Percentiles rank a stretch among this genome's conserved stretches.
These are phyloP conservation scores for Buphagus erythrorhynchus DNA, from an alignment of 2,797 vertebrate species.

Conservation along the genomic window DNA sequence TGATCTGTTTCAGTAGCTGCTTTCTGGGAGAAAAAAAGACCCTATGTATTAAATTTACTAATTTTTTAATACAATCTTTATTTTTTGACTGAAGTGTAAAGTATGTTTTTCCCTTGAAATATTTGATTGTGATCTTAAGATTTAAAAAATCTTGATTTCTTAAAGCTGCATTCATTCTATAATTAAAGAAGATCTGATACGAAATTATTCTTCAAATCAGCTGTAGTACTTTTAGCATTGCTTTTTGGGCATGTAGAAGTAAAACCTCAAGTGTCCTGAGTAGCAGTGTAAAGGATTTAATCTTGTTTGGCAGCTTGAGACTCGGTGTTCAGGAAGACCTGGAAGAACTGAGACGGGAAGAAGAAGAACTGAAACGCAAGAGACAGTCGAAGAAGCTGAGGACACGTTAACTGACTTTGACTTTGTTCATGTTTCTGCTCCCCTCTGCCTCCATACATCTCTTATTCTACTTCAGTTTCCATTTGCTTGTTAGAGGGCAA, in stretches of 20 bases:
- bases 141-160: background rate
- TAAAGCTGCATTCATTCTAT: background rate
- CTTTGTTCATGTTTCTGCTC: constrained; percentile 43
- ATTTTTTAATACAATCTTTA: background rate
- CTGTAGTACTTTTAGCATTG: background rate
- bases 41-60: background rate
- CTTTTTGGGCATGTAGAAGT: background rate
- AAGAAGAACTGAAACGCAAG: constrained; percentile 83
- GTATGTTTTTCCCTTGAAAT: background rate
- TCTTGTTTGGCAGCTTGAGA: constrained; percentile 80
- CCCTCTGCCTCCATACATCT: constrained; percentile 56
- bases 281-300: constrained; percentile 2
- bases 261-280: background rate
- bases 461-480: constrained; percentile 67
- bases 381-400: constrained; percentile 77
- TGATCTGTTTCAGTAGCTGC: background rate
- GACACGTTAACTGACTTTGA: constrained; percentile 68
- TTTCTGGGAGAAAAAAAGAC: background rate
- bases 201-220: background rate
- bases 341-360: constrained; percentile 88
- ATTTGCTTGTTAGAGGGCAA: constrained; percentile 75
- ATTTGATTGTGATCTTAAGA: background rate
- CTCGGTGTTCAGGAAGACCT: constrained; percentile 90
- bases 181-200: background rate
- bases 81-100: background rate